phyloP scores from a whole-genome alignment of 2,797 vertebrate species.

The Coluber constrictor region DNA sequence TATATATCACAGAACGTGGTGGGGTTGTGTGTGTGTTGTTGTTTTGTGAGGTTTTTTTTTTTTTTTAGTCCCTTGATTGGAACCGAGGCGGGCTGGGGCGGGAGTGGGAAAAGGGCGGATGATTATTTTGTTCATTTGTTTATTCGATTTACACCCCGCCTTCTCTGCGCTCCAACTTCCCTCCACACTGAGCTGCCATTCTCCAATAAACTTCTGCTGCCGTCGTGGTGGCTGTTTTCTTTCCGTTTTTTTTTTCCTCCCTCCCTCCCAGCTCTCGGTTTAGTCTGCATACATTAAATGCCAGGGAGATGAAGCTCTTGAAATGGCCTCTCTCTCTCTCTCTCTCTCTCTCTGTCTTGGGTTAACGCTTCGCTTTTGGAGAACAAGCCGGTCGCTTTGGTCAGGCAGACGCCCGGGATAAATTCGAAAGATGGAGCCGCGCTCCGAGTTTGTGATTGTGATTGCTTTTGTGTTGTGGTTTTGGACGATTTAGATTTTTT shows the following conservation, averaged over 20 bases:
- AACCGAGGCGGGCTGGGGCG: conserved; percentile 1
- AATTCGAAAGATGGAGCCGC: not conserved
- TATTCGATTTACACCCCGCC: not conserved
- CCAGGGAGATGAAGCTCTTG: conserved; percentile 46
- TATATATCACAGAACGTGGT: conserved; percentile 7
- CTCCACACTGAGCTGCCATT: conserved; percentile 48
- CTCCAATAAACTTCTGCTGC: conserved; percentile 54
- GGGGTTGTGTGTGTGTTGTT: no score
- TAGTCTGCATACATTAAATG: conserved; percentile 50
- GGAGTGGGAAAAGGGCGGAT: not conserved
- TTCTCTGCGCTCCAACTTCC: conserved; percentile 22
- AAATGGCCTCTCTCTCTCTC: conserved; percentile 37
- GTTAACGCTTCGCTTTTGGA: conserved; percentile 47
- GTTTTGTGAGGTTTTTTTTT: no score
- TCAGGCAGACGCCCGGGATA: conserved; percentile 49
- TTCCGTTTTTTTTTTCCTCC: no score
- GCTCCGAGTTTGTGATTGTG: not conserved
- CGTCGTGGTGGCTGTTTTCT: no score
- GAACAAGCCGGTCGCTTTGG: conserved; percentile 50
- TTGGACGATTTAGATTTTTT: not conserved
- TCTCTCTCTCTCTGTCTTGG: conserved; percentile 29
- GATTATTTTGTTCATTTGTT: not conserved
- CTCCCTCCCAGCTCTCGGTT: not conserved
- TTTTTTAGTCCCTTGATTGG: conserved; percentile 59
- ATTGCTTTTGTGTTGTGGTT: not conserved